phyloP scores from a whole-genome alignment of 2,113 vertebrate genomes.

The Otis tarda region DNA sequence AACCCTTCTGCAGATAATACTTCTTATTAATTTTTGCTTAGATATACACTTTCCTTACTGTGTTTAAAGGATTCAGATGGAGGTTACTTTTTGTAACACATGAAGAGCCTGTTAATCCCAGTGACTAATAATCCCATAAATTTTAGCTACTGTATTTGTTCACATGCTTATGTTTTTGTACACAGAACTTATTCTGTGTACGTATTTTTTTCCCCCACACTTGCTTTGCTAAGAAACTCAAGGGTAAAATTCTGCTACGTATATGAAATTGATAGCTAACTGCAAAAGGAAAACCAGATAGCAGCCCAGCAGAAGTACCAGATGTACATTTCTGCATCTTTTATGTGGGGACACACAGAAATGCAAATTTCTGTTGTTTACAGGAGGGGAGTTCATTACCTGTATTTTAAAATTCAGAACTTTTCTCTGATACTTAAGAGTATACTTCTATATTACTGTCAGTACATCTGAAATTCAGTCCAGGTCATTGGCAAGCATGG shows the following conservation, averaged over 20 bases:
- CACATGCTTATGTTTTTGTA: not conserved
- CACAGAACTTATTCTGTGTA: not conserved
- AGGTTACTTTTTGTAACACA: not conserved
- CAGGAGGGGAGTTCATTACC: not conserved
- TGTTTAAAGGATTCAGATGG: not conserved
- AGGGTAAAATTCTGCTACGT: not conserved
- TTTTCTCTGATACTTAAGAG: not conserved
- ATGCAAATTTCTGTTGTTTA: not conserved
- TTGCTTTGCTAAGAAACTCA: not conserved
- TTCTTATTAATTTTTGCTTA: not conserved
- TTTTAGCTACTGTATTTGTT: not conserved
- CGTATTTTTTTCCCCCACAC: accelerated
- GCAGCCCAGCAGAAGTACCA: not conserved
- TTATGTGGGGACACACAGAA: not conserved
- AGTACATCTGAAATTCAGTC: not conserved
- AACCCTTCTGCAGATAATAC: not conserved
- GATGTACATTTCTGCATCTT: not conserved
- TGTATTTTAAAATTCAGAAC: not conserved
- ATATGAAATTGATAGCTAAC: not conserved
- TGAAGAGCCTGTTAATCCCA: not conserved
- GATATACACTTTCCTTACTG: not conserved
- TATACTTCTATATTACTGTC: not conserved
- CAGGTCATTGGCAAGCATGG: not conserved
- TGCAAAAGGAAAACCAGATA: slow-evolving; percentile 9
- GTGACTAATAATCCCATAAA: not conserved